phyloP scores from a whole-genome alignment of 2,797 vertebrate genomes.

The Syngnathus rostellatus region DNA sequence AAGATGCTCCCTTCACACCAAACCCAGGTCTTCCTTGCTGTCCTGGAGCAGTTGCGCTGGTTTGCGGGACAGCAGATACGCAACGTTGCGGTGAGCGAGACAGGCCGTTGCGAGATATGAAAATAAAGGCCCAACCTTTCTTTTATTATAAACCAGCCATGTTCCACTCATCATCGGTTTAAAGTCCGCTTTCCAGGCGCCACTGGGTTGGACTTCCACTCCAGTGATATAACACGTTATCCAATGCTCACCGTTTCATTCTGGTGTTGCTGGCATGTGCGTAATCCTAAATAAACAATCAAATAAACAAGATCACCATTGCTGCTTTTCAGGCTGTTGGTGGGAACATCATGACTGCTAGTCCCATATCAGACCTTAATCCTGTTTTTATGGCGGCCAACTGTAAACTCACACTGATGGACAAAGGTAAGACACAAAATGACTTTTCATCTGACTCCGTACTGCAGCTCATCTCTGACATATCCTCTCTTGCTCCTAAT shows the following conservation, averaged over 20 bases:
- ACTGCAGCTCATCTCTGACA: neutral
- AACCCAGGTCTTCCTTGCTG: conserved; percentile 76
- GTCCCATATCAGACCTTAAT: conserved; percentile 95
- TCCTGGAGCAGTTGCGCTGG: conserved; percentile 87
- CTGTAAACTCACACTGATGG: conserved; percentile 77
- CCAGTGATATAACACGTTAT: too few species aligned
- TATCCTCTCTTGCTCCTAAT: neutral
- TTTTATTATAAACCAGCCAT: too few species aligned
- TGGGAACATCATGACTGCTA: conserved; percentile 97
- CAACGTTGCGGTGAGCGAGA: conserved; percentile 82
- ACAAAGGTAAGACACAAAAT: conserved; percentile 65
- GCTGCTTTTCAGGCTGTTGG: conserved; percentile 75
- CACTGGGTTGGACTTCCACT: too few species aligned
- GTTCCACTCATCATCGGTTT: too few species aligned
- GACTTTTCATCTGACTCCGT: neutral
- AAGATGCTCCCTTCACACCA: conserved; percentile 65
- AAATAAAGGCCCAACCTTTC: too few species aligned
- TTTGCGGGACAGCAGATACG: conserved; percentile 90
- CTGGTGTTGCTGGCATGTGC: too few species aligned
- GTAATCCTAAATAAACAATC: too few species aligned
- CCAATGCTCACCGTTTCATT: too few species aligned
- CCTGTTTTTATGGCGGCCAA: conserved; percentile 86
- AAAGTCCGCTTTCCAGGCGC: too few species aligned
- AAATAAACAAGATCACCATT: too few species aligned
- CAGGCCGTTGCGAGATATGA: neutral